A percentile compares a stretch with the other conserved stretches of the same genome.
Evolutionary conservation across 2,888 invertebrate species (phyloP).

Genomic region (Bruchidius siliquastri): DNA sequence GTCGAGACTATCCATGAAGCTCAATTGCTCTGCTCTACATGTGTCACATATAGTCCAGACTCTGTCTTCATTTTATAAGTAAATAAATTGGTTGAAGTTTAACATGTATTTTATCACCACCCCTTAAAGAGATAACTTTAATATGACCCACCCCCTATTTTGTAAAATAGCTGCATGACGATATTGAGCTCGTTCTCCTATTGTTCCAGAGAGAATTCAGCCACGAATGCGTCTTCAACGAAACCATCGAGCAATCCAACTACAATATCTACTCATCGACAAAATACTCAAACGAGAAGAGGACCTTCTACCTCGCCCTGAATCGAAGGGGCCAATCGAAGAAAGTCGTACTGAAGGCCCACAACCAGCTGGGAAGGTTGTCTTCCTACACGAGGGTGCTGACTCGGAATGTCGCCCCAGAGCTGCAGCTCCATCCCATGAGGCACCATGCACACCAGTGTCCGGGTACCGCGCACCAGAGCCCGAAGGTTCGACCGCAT

Average conservation of each 20-base stretch:
- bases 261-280: constrained; percentile 81
- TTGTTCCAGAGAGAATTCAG: constrained; percentile 77
- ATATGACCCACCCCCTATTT: too few species aligned
- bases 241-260: constrained; percentile 77
- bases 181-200: background rate
- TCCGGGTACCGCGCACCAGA: constrained; percentile 26
- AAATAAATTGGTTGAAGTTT: too few species aligned
- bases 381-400: constrained; percentile 71
- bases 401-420: constrained; percentile 55
- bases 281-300: constrained; percentile 65
- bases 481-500: constrained; percentile 37
- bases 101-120: too few species aligned
- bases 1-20: too few species aligned
- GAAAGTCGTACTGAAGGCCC: constrained; percentile 65
- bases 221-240: constrained; percentile 79
- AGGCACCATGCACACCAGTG: constrained; percentile 44
- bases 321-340: constrained; percentile 69
- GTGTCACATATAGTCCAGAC: too few species aligned
- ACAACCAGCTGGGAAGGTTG: constrained; percentile 64
- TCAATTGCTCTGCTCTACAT: too few species aligned
- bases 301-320: constrained; percentile 72
- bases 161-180: too few species aligned
- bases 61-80: too few species aligned
- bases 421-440: constrained; percentile 50
- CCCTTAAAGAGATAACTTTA: too few species aligned